Base-by-base conservation (phyloP, 2,888 invertebrate species). In the Stenodera caucasica region DNA sequence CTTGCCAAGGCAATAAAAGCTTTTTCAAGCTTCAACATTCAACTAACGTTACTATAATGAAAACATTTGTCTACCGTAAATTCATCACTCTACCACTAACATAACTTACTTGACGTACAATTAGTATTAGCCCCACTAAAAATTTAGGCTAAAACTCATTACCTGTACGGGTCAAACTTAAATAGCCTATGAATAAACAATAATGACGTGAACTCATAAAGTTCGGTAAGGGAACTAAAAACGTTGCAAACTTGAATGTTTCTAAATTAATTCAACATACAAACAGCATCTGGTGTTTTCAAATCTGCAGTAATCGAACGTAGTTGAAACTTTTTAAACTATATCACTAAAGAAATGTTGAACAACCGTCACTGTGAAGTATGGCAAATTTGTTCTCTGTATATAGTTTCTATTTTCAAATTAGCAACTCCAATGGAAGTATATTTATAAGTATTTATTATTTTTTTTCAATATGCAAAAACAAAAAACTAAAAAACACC, bases 1-100 rank as follows among this genome's bases (percentile, higher is more conserved):
- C 67, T 69, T 66, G 64, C 61, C 61, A 68, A 68, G 72, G 74
- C 71, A 75, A 74, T 72, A 71, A 71, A 66, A 68, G 69, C 70
- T 69, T 71, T 68, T 72, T 72, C 69, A 61, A 60, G 58, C 66
- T 65, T 61, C 69, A 69, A 70, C 67, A 68, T 66, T 65, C 64
- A 68, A 63, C 66, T 70, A 67, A 67, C 67, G 65, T 67, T 60
- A 11, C 21, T 21, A 59, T 67, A 73, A 72, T 73, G 71, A 72
- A 71, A 71, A 70, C 72, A 72, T 72, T 72, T 71, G 64, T 68
- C 65, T 64, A 65, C 63, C 64, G 67, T 70, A 72, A 70, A 74
- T 73, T 74, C 68, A 69, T 70, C 68, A 64, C 45, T 21, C 15
- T 45, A 45, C 18, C 11, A 45, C 45, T 21, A 7, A 45, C 64